A percentile compares a stretch with the other conserved stretches of the same genome.
Evolutionary conservation across 2,888 invertebrate genomes (phyloP).

Genomic region (Platycnemis pennipes): DNA sequence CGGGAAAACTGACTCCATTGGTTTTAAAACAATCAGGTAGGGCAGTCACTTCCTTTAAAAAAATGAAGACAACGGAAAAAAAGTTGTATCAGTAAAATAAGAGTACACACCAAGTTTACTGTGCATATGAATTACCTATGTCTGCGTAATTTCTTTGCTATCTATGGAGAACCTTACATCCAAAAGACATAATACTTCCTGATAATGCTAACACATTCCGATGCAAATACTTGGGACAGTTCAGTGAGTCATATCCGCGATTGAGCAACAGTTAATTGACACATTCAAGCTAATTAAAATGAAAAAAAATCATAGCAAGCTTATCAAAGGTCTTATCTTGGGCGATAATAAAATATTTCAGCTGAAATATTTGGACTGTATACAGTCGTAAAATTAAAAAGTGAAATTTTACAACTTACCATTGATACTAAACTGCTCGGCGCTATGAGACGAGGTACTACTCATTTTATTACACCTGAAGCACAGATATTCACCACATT

Average conservation of each 20-base stretch:
- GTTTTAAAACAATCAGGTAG: not conserved
- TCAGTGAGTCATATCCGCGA: slow-evolving; percentile 56
- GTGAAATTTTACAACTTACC: slow-evolving; percentile 70
- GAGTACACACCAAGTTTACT: not conserved
- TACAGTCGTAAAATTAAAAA: not conserved
- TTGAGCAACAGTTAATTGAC: slow-evolving; percentile 48
- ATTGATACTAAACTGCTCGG: slow-evolving; percentile 72
- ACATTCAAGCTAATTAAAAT: not conserved
- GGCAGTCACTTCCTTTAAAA: no score
- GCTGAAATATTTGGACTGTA: not conserved
- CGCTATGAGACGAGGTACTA: slow-evolving; percentile 72
- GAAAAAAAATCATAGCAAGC: not conserved
- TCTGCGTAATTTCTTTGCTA: not conserved
- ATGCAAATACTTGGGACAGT: slow-evolving; percentile 16
- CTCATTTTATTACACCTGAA: slow-evolving; percentile 48
- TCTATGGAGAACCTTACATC: not conserved
- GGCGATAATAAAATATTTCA: not conserved
- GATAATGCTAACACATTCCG: not conserved
- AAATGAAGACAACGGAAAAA: not conserved
- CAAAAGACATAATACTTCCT: not conserved
- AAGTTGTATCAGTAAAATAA: not conserved
- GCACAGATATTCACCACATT: not conserved
- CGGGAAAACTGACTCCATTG: not conserved
- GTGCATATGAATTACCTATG: not conserved
- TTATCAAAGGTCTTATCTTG: not conserved